Base-by-base conservation (phyloP, 2,113 vertebrate species). In the Rana temporaria region DNA sequence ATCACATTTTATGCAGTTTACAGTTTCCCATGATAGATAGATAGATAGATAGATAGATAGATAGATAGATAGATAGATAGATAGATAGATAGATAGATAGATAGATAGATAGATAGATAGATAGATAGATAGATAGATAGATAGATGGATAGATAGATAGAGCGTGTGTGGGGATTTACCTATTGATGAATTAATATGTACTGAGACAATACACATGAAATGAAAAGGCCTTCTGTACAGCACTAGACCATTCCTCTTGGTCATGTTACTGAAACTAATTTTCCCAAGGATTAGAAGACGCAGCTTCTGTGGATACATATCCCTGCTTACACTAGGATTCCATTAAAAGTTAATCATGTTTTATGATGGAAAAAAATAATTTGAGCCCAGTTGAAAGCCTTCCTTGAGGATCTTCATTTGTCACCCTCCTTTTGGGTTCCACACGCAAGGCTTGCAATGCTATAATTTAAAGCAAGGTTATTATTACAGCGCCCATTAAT, bases 291-390 rank as follows among this genome's bases (percentile, higher is more conserved):
- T 85, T 62, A 63, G 20, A 60, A 76, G 62, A 22, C 57, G 18
- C 22, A 3, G 2, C 2, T 85, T 79, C 57, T 85, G n/a, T 42
- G 15, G 30, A 69, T 87, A 84, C 62, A 85, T 38, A 84, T 65
- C 56, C 81, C 62, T 84, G 22, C 69, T 73, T 87, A 87, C 84
- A 72, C 86, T 86, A 73, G 26, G 85, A 72, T 82, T 77, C 69
- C 48, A 32, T 87, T 87, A 83, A 88, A 89, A 88, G 71, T 85
- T 86, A 89, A 85, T 87, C 67, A 84, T 78, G 84, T 85, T 88
- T 84, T 63, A 84, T 79, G 65, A 84, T 79, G 34, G 83, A 87
- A 64, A 65, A 63, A 83, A 87, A 86, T 72, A 84, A 82, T 79
- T 85, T 77, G 34, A 82, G 65, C 72, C 48, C 62, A 16, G 79